A percentile compares a stretch with the other conserved stretches of the same genome.
Evolutionary conservation across 2,113 vertebrate species (phyloP).

Genomic region (Hydrolagus affinis): DNA sequence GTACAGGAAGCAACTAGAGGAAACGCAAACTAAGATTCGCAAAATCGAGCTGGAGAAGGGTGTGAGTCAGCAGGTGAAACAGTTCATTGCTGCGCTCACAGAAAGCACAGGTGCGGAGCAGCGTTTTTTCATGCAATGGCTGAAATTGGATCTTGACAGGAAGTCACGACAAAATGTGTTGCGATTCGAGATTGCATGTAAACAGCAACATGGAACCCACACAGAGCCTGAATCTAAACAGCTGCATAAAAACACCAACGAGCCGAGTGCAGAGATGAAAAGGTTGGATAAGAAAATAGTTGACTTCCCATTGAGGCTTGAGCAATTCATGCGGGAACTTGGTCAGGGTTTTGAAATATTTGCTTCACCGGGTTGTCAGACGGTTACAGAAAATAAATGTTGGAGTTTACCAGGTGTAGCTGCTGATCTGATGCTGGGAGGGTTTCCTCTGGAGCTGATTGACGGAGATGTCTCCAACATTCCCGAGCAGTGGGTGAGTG

Average conservation of each 20-base stretch:
- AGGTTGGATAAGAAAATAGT: conserved; percentile 45
- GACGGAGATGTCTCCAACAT: conserved; percentile 62
- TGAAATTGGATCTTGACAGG: too few species aligned
- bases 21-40: neutral
- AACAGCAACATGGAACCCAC: too few species aligned
- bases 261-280: conserved; percentile 46
- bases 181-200: too few species aligned
- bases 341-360: conserved; percentile 63
- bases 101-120: neutral
- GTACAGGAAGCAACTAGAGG: neutral
- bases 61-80: too few species aligned
- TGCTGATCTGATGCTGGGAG: too few species aligned
- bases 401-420: conserved; percentile 74
- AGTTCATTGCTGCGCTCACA: too few species aligned
- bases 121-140: too few species aligned
- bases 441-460: too few species aligned
- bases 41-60: neutral
- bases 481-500: conserved; percentile 62
- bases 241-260: too few species aligned
- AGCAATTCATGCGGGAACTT: conserved; percentile 61
- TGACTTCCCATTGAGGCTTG: conserved; percentile 50
- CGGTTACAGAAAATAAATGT: neutral
- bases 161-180: conserved; percentile 39
- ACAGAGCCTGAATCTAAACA: conserved; percentile 35
- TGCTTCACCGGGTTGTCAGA: conserved; percentile 33